Conservation (phyloP, 2,113 vertebrate species). For the Oryzias woworae region DNA sequence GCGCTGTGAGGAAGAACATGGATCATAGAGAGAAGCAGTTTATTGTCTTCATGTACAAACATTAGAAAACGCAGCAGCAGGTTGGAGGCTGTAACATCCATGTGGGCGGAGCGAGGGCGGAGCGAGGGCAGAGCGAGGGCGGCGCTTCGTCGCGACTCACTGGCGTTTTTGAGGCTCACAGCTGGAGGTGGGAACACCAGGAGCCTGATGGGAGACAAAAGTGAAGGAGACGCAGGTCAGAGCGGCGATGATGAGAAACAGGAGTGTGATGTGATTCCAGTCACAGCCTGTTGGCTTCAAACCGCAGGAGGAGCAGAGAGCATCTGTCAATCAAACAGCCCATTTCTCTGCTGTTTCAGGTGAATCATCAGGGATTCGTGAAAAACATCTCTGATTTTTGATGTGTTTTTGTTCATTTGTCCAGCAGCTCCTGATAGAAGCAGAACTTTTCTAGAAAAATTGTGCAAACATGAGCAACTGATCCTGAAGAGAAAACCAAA, state of each 20-base stretch:
- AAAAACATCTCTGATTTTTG: no score
- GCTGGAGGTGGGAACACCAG: conserved; percentile 15
- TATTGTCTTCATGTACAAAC: conserved; percentile 57
- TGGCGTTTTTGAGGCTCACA: conserved; percentile 21
- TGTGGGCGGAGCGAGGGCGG: conserved; percentile 1
- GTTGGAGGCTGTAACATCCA: background rate
- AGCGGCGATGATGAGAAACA: background rate
- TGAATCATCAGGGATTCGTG: no score
- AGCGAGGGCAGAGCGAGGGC: background rate
- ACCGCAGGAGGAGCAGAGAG: no score
- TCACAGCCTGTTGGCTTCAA: background rate
- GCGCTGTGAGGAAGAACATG: no score
- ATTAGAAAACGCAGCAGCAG: background rate
- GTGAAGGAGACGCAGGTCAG: conserved; percentile 9
- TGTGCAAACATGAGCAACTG: no score
- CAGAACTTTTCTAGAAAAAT: no score
- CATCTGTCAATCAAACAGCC: no score
- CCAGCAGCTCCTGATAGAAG: no score
- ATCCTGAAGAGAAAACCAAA: no score
- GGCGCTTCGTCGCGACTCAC: background rate
- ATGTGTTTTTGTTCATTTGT: no score
- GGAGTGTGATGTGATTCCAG: conserved; percentile 1
- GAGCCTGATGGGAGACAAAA: conserved; percentile 25
- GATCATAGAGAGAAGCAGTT: no score
- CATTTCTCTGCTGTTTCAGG: no score